These are phyloP conservation scores for Hypotaenidia okinawae DNA, from an alignment of 2,797 vertebrate genomes.

Conservation along the genomic window DNA sequence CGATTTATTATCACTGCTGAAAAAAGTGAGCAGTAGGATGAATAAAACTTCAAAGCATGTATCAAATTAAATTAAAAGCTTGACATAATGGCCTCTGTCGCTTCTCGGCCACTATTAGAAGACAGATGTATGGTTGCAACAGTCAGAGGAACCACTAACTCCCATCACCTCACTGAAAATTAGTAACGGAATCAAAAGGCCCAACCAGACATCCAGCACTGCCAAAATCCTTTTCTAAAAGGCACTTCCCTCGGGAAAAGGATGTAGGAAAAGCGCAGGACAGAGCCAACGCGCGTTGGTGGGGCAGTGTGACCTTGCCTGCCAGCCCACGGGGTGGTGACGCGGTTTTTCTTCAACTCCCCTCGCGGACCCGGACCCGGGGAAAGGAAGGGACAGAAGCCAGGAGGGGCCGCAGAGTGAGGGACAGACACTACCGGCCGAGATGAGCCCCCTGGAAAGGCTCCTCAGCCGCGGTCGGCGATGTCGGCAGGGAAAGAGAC, in stretches of 20 bases:
- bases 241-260: background rate
- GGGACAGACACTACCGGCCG: background rate
- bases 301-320: background rate
- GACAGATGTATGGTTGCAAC: background rate
- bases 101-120: background rate
- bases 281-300: fast-evolving
- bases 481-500: too few relatives aligned
- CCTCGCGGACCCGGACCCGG: fast-evolving
- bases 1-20: background rate
- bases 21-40: background rate
- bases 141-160: background rate
- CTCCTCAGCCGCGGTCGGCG: too few relatives aligned
- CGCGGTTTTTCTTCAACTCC: background rate
- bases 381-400: background rate
- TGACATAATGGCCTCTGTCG: background rate
- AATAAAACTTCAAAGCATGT: background rate
- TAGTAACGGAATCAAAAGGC: background rate
- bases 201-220: background rate
- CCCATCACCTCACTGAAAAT: background rate
- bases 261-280: background rate
- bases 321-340: background rate
- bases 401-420: background rate
- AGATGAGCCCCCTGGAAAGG: background rate
- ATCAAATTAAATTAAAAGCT: background rate
- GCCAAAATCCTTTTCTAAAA: background rate